phyloP scores from a whole-genome alignment of 2,888 invertebrate species.

The Harpalus rufipes region DNA sequence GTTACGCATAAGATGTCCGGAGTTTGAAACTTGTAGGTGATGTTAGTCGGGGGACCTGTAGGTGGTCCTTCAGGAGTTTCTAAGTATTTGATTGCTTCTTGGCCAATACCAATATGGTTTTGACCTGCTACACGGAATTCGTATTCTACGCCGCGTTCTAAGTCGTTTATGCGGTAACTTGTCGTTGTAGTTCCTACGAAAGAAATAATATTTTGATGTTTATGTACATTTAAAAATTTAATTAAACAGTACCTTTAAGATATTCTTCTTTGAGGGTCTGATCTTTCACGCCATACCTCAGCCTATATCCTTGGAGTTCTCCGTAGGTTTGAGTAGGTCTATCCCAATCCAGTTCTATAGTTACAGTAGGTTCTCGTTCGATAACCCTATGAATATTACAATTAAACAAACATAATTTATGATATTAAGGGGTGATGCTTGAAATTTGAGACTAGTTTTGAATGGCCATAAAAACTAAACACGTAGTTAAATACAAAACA shows the following conservation, averaged over 20 bases:
- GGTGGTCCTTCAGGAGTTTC: slow-evolving; percentile 97
- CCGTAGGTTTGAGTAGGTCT: slow-evolving; percentile 94
- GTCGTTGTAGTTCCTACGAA: slow-evolving; percentile 80
- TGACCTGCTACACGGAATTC: slow-evolving; percentile 98
- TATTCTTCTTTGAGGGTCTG: slow-evolving; percentile 86
- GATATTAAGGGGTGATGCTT: too few species aligned
- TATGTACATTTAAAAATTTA: not conserved
- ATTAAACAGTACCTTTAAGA: slow-evolving; percentile 78
- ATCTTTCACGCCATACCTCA: slow-evolving; percentile 93
- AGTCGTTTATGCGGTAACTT: slow-evolving; percentile 86
- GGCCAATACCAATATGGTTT: slow-evolving; percentile 96
- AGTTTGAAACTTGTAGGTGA: slow-evolving; percentile 92
- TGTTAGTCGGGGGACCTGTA: slow-evolving; percentile 91
- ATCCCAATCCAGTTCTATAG: slow-evolving; percentile 95
- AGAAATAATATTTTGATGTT: not conserved
- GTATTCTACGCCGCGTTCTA: slow-evolving; percentile 96
- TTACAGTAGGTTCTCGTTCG: slow-evolving; percentile 91
- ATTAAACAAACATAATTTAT: not conserved
- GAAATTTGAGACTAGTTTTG: too few species aligned
- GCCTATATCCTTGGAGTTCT: slow-evolving; percentile 90
- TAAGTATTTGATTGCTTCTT: slow-evolving; percentile 94
- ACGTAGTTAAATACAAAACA: too few species aligned
- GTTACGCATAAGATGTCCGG: slow-evolving; percentile 94
- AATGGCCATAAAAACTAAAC: too few species aligned
- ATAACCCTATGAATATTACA: slow-evolving; percentile 81